A percentile compares a stretch with the other conserved stretches of the same genome.
phyloP scores from a whole-genome alignment of 2,113 vertebrate species.

The Myocastor coypus region DNA sequence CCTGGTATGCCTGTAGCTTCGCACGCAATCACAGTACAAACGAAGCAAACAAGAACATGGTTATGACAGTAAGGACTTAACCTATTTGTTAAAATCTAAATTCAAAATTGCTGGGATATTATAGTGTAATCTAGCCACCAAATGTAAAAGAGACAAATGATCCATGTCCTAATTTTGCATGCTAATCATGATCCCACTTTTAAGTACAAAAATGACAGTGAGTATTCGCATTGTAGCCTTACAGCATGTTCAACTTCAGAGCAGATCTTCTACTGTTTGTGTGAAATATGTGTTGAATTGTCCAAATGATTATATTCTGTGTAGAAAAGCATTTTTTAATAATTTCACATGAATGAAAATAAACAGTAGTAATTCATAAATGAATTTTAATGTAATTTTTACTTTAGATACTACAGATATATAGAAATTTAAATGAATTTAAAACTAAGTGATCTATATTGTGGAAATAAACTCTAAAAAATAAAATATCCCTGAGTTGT shows the following conservation, averaged over 20 bases:
- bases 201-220: neutral
- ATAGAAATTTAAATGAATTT: neutral
- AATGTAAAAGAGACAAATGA: neutral
- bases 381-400: neutral
- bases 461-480: slow-evolving; percentile 23
- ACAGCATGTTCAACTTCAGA: neutral
- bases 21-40: neutral
- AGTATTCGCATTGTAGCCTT: neutral
- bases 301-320: neutral
- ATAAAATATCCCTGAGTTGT: neutral
- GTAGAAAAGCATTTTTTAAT: neutral
- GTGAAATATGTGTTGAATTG: neutral
- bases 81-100: neutral
- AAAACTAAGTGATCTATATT: neutral
- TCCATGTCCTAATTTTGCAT: neutral
- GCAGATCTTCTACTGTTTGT: neutral
- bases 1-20: too few relatives aligned
- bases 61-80: neutral
- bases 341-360: neutral
- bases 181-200: neutral
- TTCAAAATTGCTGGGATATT: neutral
- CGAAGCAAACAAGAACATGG: neutral
- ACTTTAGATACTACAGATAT: neutral
- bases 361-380: neutral
- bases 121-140: neutral